Percentiles rank a stretch among this genome's conserved stretches.
phyloP scores from a whole-genome alignment of 35 echinoderm and acorn worm species.

The Ptychodera flava region DNA sequence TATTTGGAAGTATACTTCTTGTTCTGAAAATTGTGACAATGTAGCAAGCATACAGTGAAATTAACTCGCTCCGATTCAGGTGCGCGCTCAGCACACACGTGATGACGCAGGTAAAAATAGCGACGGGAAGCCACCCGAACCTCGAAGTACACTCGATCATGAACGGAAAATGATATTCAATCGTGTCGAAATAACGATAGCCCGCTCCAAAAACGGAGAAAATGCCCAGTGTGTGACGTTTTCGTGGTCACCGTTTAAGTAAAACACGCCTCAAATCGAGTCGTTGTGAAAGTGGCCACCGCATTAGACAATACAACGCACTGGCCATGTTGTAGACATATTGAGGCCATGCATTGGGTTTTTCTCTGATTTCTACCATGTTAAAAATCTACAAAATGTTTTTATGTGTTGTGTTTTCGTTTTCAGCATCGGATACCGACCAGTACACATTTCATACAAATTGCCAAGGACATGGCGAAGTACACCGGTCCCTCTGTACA shows the following conservation, averaged over 20 bases:
- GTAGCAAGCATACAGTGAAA: neutral
- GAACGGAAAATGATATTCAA: neutral
- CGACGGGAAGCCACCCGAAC: neutral
- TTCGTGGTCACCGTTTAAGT: neutral
- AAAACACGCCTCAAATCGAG: neutral
- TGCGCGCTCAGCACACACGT: neutral
- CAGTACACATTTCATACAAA: neutral
- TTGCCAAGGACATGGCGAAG: neutral
- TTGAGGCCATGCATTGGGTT: neutral
- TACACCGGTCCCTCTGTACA: neutral
- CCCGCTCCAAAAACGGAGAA: neutral
- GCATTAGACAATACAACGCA: neutral
- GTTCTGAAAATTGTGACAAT: neutral
- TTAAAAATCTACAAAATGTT: conserved; percentile 2
- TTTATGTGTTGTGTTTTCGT: conserved; percentile 1
- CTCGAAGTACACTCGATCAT: neutral
- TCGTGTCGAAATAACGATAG: neutral
- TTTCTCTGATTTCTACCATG: conserved; percentile 1
- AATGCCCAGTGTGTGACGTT: neutral
- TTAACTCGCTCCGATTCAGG: neutral
- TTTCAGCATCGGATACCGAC: neutral
- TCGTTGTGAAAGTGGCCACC: neutral
- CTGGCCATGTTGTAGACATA: neutral
- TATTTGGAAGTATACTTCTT: neutral
- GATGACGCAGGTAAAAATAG: neutral